These are phyloP conservation scores for Belgica antarctica DNA, from an alignment of 2,888 invertebrate species.

Conservation along the genomic window DNA sequence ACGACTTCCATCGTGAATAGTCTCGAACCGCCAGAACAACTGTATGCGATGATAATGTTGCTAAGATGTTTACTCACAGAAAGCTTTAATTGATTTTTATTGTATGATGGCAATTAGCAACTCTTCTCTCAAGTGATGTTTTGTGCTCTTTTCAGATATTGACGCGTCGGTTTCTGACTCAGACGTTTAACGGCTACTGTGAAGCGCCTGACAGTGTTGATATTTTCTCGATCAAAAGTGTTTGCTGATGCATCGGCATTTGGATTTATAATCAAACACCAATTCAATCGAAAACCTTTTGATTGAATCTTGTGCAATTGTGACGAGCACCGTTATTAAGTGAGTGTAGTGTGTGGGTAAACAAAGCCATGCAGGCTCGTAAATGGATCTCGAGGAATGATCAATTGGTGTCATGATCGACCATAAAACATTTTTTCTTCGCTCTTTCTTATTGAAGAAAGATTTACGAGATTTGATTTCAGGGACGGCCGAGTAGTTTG, in stretches of 20 bases:
- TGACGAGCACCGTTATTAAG: conserved; percentile 1
- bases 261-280: background rate
- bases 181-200: background rate
- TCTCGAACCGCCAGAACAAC: too few relatives aligned
- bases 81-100: conserved; percentile 34
- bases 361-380: conserved; percentile 27
- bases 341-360: conserved; percentile 8
- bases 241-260: background rate
- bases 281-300: background rate
- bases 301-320: background rate
- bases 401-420: conserved; percentile 43
- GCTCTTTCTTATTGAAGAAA: background rate
- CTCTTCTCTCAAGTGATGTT: conserved; percentile 13
- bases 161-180: background rate
- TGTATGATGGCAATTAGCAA: conserved; percentile 28
- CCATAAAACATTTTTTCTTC: conserved; percentile 32
- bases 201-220: background rate
- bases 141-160: background rate
- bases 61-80: too few relatives aligned
- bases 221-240: background rate
- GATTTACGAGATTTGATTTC: conserved; percentile 41
- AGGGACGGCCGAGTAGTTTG: conserved; percentile 25
- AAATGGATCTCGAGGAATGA: conserved; percentile 30
- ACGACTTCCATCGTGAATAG: conserved; percentile 48
- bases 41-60: background rate